phyloP scores from a whole-genome alignment of 2,888 invertebrate species.

The Drosophila ezoana region DNA sequence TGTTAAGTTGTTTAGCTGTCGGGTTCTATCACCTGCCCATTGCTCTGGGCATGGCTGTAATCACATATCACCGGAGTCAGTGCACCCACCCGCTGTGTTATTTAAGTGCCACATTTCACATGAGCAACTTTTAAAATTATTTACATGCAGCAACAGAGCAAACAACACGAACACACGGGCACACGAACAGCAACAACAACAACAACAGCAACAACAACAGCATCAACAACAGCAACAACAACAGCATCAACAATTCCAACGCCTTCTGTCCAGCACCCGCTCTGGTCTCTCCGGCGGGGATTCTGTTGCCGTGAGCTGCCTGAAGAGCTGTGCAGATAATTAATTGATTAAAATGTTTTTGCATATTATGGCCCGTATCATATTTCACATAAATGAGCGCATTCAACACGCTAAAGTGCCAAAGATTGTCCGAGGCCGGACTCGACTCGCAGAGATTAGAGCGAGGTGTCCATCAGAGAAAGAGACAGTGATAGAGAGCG shows the following conservation, averaged over 20 bases:
- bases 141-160: conserved; percentile 64
- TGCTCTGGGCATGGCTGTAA: conserved; percentile 23
- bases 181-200: conserved; percentile 2
- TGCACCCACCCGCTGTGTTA: conserved; percentile 71
- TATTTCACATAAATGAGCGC: conserved; percentile 82
- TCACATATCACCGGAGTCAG: conserved; percentile 32
- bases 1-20: conserved; percentile 19
- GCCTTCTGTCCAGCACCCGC: conserved; percentile 34
- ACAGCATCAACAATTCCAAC: conserved; percentile 18
- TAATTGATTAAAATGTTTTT: conserved; percentile 84
- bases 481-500: conserved; percentile 5
- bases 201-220: conserved; percentile 21
- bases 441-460: conserved; percentile 49
- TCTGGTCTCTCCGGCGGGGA: conserved; percentile 13
- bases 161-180: conserved; percentile 14
- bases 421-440: conserved; percentile 62
- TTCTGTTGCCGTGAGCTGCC: conserved; percentile 32
- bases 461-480: conserved; percentile 36
- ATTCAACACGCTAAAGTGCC: conserved; percentile 81
- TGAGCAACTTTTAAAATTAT: conserved; percentile 77
- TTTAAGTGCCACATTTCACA: conserved; percentile 79
- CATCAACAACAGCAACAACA: conserved; percentile 25
- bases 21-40: conserved; percentile 24
- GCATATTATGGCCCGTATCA: conserved; percentile 81
- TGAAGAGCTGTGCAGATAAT: conserved; percentile 72